Percentiles rank a stretch among this genome's conserved stretches.
Evolutionary conservation across 37 sponge, comb jelly and placozoan genomes (phyloP).

Genomic region (Cliona cf. orientalis): DNA sequence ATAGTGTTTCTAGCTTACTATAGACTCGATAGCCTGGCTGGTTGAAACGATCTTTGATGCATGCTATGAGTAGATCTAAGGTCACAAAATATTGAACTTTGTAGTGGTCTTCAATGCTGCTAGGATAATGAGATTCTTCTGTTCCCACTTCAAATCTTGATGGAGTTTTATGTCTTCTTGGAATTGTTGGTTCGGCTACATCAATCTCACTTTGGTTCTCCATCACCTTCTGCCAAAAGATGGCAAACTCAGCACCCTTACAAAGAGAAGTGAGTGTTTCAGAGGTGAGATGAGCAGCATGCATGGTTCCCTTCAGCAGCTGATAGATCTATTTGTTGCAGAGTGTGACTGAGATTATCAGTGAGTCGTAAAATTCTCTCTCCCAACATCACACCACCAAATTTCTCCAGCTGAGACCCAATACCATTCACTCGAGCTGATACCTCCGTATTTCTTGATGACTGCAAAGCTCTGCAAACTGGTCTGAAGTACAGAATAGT

Average conservation of each 20-base stretch:
- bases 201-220: neutral
- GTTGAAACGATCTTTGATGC: constrained; percentile 4
- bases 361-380: constrained; percentile 9
- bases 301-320: constrained; percentile 50
- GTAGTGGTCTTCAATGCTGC: constrained; percentile 40
- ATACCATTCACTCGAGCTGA: constrained; percentile 44
- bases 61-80: neutral
- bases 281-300: constrained; percentile 17
- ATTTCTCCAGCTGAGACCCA: constrained; percentile 34
- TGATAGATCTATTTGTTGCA: constrained; percentile 28
- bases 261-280: constrained; percentile 18
- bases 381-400: constrained; percentile 33
- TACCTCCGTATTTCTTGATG: constrained; percentile 10
- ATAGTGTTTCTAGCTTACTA: neutral
- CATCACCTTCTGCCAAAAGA: constrained; percentile 6
- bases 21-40: constrained; percentile 20
- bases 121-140: constrained; percentile 1
- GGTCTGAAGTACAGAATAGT: constrained; percentile 7
- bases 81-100: neutral
- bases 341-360: constrained; percentile 58
- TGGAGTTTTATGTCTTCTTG: constrained; percentile 42
- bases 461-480: constrained; percentile 14
- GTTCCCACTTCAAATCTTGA: constrained; percentile 31
- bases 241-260: constrained; percentile 14
- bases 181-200: constrained; percentile 32